Percentiles rank a stretch among this genome's conserved stretches.
phyloP scores from a whole-genome alignment of 1,140 invertebrate species.

The Conus betulinus region DNA sequence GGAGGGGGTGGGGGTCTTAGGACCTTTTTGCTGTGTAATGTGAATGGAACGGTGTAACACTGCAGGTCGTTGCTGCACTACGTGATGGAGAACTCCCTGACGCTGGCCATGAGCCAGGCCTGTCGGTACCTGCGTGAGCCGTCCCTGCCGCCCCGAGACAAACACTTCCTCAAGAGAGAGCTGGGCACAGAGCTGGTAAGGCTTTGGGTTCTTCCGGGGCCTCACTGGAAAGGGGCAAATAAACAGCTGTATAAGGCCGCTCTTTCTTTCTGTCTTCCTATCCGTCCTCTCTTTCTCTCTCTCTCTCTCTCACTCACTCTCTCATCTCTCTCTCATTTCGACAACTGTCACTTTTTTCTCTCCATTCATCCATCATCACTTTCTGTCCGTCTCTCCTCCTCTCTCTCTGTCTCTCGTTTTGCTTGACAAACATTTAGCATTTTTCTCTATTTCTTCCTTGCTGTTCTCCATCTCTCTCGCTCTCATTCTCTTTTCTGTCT shows the following conservation, averaged over 20 bases:
- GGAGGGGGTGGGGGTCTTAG: too few species aligned
- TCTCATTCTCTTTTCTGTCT: background rate
- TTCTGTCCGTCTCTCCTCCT: background rate
- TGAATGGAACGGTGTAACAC: background rate
- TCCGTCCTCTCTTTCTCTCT: background rate
- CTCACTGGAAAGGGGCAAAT: too few species aligned
- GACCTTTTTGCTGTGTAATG: background rate
- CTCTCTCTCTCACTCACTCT: too few species aligned
- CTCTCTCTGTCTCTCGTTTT: background rate
- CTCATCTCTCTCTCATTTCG: too few species aligned
- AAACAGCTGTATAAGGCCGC: too few species aligned
- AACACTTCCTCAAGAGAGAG: constrained; percentile 74
- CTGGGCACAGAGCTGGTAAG: constrained; percentile 73
- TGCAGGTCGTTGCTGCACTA: constrained; percentile 60
- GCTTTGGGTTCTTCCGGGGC: too few species aligned
- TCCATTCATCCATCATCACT: background rate
- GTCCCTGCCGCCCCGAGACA: constrained; percentile 65
- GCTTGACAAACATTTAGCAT: background rate
- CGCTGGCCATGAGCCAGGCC: constrained; percentile 73
- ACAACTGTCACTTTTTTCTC: too few species aligned
- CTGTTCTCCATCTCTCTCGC: background rate
- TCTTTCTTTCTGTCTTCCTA: background rate
- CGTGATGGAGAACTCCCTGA: constrained; percentile 66
- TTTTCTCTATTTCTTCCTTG: background rate
- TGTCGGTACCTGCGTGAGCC: constrained; percentile 69